Base-by-base conservation (phyloP, 2,113 vertebrate species). In the Parus major region DNA sequence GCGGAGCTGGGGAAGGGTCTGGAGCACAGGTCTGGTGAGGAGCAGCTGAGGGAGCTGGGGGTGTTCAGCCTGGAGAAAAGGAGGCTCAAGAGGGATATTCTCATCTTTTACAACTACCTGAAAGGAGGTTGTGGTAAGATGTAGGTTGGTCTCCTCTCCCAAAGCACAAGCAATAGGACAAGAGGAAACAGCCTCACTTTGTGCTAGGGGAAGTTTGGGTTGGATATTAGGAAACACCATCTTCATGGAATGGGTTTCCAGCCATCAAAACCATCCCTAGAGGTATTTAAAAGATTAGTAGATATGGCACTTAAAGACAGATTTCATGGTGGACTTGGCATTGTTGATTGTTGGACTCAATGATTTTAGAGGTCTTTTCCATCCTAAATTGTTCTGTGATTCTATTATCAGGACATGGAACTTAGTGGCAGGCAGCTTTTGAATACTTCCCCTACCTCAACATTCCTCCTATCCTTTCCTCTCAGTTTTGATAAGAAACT, bases 1-100 rank as follows among this genome's bases (percentile, higher is more conserved):
- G 0, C 0, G 0, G 41, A 35, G 39, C 39, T 53, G 29, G 3
- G 28, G n/a, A 91, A 66, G 29, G 39, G 9, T 79, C 19, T 46
- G 57, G 23, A 79, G 44, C 33, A 79, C 7, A 39, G 6, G 9
- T 16, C 20, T 64, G 4, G 5, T 8, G 36, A 65, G 16, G 27
- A 79, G 24, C 59, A 52, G 20, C 20, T 90, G 44, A 29, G 7
- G 56, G 22, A 77, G 14, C 42, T 84, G 42, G 36, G 11, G 33
- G 2, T 50, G 22, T 33, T 65, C 29, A 65, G 33, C 36, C 33
- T 33, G 36, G n/a, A 60, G 39, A 31, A 72, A 72, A 35, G 44
- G 52, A 72, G n/a, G 18, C 24, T 72, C 27, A 18, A 10, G 25
- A 16, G 14, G 4, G 2, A n/a, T 28, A n/a, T 22, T 78, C 36